Base-by-base conservation (phyloP, 2,113 vertebrate species). In the Toxotes chatareus region DNA sequence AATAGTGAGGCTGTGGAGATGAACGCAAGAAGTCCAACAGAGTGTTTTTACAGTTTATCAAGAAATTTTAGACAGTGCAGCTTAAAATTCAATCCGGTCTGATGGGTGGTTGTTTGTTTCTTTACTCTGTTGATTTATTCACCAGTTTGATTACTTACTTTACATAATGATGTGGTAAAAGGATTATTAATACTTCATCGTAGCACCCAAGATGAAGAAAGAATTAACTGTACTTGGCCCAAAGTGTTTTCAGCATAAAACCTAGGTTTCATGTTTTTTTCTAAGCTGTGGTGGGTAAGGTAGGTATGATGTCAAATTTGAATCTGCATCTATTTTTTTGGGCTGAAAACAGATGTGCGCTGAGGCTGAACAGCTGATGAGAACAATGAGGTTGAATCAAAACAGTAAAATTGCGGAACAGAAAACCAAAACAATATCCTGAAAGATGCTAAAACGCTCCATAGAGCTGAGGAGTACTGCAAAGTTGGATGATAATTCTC, bases 21-120 rank as follows among this genome's bases (percentile, higher is more conserved):
- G 51, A 53, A 36, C 31, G 34, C 7, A 53, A 40, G 12, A 76
- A 1, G 34, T 14, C 27, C 64, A 71, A 68, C 51, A 71, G 16
- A 53, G 42, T 9, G 21, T 76, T 66, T 69, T 70, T 56, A 34
- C 36, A 23, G 31, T n/a, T 66, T 19, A 23, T 76, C 10, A 66
- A 49, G 27, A 65, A 57, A 47, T 76, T 47, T 55, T 10, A 64
- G 23, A 17, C 57, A 27, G 5, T 13, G 44, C 21, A 64, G 31
- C 1, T 5, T 27, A n/a, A 53, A 27, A 19, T 31, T 5, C 13
- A 8, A 14, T 40, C 42, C 11, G 32, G 34, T 27, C 34, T 32
- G 46, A 5, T 19, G 5, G 23, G 12, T 55, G 12, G 1, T 34
- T 56, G n/a, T 21, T 56, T 42, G n/a, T 21, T 56, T 42, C 23